Base-by-base conservation (phyloP, 92 coral and sea anemone species). In the Palythoa grandis region DNA sequence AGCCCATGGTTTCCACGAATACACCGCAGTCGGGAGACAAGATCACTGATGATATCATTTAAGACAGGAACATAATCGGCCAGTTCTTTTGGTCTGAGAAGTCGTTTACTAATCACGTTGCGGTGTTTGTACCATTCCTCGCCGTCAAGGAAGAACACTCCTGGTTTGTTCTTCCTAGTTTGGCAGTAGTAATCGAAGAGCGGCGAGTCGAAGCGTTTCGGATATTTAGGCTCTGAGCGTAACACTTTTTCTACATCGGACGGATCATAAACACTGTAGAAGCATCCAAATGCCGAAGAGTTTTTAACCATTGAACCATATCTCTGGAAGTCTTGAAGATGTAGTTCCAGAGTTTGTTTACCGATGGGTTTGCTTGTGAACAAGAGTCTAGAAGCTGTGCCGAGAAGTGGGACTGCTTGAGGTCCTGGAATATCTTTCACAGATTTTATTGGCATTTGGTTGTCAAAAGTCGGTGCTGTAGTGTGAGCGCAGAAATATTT, bases 181-280 rank as follows among this genome's bases (percentile, higher is more conserved):
- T 84, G 77, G 56, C 86, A 67, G 82, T 88, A 93, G 89, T 93
- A 50, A 29, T 29, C 35, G 35, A 29, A 29, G 1, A 29, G 35
- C 35, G 35, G 35, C 35, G 35, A 29, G 35, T 29, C 35, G n/a
- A 88, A 78, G 15, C 92, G 86, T 70, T 68, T 70, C 4, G 96
- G 93, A 56, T 75, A 82, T 40, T 61, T 87, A 7, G 93, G 78
- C 67, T 93, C 96, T 7, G 77, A 40, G 38, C 89, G 89, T 91
- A 29, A 29, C 35, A 29, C 35, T 29, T 29, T 29, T 29, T 29
- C 35, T 29, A 29, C 35, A 29, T 29, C 93, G 11, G 19, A n/a
- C 20, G 96, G 93, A 47, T 88, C 91, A 15, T 93, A 88, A 53
- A 91, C 61, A 47, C 88, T 85, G 14, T 91, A 8, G 24, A 16